Evolutionary conservation across 2,888 invertebrate species (phyloP).

Genomic region (Drepana falcataria): DNA sequence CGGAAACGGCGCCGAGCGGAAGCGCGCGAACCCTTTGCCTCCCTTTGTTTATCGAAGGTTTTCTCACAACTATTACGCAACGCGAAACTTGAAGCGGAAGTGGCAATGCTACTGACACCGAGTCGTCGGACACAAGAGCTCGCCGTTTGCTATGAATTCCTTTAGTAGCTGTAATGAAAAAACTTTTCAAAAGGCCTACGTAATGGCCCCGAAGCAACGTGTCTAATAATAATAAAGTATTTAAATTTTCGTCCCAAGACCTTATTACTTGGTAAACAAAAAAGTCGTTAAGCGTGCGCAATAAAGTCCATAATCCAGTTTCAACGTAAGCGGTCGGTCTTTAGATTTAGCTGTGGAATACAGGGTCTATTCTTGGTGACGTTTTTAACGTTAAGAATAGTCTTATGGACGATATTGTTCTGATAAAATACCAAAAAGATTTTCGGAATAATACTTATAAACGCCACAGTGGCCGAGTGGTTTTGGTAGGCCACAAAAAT

Average conservation of each 20-base stretch:
- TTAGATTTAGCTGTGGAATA: background rate
- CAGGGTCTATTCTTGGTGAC: background rate
- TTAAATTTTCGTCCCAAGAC: background rate
- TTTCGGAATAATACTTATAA: no score
- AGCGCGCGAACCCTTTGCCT: slow-evolving; percentile 61
- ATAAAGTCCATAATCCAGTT: background rate
- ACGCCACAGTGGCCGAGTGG: no score
- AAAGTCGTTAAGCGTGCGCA: background rate
- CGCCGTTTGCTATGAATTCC: background rate
- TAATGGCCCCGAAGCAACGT: background rate
- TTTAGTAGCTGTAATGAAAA: slow-evolving; percentile 15
- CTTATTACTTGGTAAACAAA: background rate
- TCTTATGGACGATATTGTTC: no score
- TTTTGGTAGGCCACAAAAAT: no score
- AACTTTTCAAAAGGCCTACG: slow-evolving; percentile 11
- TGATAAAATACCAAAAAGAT: no score
- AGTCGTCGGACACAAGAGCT: slow-evolving; percentile 10
- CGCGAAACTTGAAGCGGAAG: slow-evolving; percentile 36
- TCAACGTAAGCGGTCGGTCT: background rate
- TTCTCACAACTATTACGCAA: slow-evolving; percentile 43
- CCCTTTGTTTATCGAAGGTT: slow-evolving; percentile 61
- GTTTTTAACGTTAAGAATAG: no score
- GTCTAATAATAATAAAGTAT: background rate
- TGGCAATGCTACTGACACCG: slow-evolving; percentile 25
- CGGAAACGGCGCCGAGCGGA: slow-evolving; percentile 67